Conservation (phyloP, 2,888 invertebrate genomes). For the Rhagophthalmus giganteus region DNA sequence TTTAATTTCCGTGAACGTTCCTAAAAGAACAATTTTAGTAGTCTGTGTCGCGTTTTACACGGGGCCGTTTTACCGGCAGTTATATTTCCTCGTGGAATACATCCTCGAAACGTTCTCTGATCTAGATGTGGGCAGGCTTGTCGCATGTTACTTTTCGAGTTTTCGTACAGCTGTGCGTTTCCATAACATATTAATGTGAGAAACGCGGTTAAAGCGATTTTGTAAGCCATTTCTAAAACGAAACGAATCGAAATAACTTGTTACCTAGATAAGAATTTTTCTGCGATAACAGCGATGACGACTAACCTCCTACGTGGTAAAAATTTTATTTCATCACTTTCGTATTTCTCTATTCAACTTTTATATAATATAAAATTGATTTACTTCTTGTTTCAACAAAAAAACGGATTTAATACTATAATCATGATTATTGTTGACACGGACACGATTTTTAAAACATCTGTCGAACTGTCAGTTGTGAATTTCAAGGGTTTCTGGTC, state of each 20-base stretch:
- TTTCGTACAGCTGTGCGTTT: conserved; percentile 21
- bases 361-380: too few species aligned
- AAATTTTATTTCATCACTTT: too few species aligned
- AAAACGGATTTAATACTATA: too few species aligned
- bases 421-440: too few species aligned
- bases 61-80: conserved; percentile 47
- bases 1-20: conserved; percentile 57
- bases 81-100: conserved; percentile 49
- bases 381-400: too few species aligned
- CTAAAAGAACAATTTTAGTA: conserved; percentile 14
- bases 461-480: too few species aligned
- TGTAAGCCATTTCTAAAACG: neutral
- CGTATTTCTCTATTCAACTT: too few species aligned
- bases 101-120: conserved; percentile 47
- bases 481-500: too few species aligned
- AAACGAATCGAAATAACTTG: neutral
- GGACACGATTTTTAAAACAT: too few species aligned
- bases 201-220: neutral
- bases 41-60: too few species aligned
- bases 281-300: too few species aligned
- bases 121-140: conserved; percentile 47
- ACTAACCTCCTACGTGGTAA: too few species aligned
- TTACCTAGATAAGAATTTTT: neutral
- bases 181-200: conserved; percentile 2
- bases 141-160: conserved; percentile 31